Evolutionary conservation across 2,888 invertebrate genomes (phyloP), one percentile per base, ranked within the genome.

Genomic region (Oxystoma pomonae): DNA sequence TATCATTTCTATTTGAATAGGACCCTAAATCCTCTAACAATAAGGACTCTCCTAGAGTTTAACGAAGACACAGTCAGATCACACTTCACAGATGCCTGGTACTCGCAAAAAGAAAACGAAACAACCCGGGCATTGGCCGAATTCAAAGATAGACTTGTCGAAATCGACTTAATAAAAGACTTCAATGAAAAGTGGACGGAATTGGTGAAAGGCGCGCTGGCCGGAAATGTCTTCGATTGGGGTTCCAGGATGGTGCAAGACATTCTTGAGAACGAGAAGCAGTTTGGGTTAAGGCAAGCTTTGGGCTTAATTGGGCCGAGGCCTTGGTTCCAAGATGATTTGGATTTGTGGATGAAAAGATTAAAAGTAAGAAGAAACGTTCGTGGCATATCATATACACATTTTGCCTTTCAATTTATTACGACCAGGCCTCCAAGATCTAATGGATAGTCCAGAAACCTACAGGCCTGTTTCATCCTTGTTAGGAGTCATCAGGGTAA

Each of bases 191-290:
- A 83, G 71, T 90, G 89, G 89, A 81, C 83, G 66, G 88, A 89
- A 74, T 74, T 90, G 52, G 84, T 86, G 65, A 83, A 83, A 71
- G 90, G 90, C 52, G 83, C 89, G n/a, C 77, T 90, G 69, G 89
- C 89, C 73, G 87, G 97, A 19, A 98, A 98, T 80, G 94, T 98
- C 82, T 98, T 98, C 82, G 98, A 98, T 80, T 97, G 96, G 95
- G 98, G 98, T 60, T 96, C 98, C 1, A 90, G 91, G 79, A 95
- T 94, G 75, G 92, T 96, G 1, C 89, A 91, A 17, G 86, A 87
- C 71, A 88, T 97, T 68, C 84, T 98, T 82, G 91, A 95, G 78
- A 84, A 84, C 20, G 84, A 87, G 20, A 70, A 72, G 19, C 83
- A 83, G 69, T 92, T 96, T 82, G 92, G 92, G 58, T 88, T 98